Evolutionary conservation across 2,888 invertebrate genomes (phyloP), one percentile per base, ranked within the genome.

Genomic region (Drosophila nr. medialis): DNA sequence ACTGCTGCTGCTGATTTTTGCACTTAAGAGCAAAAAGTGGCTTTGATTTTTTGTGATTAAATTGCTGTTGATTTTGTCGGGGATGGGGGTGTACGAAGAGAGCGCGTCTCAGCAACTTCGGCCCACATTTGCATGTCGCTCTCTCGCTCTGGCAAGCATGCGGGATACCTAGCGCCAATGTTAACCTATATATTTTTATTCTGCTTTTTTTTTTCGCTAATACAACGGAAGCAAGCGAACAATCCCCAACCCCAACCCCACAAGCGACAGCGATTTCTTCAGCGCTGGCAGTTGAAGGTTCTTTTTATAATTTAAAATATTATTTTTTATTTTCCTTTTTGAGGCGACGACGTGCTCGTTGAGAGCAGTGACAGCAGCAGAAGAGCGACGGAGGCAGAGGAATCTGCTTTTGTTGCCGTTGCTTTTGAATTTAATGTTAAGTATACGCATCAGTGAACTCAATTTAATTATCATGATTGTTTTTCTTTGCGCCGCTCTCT

Each of bases 401-500:
- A 75, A 70, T 70, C 75, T 80, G 72, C 75, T 78, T 81, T 78
- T 78, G 72, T 66, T 61, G 67, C 63, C 72, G 58, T 59, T 59
- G 75, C 70, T 84, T 81, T 81, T 83, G 74, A 77, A 78, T 80
- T 89, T 80, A 87, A 86, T 86, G 91, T 90, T 90, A 86, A 91
- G 91, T 91, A 89, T 90, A 91, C 91, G 91, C 91, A 91, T 90
- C 90, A 90, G 91, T 91, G 90, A 89, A 85, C 87, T 76, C 85
- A 83, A 90, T 90, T 90, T 86, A 89, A 90, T 89, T 89, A 86
- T 86, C 79, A 75, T 86, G 84, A 89, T 90, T 89, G 88, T 83
- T 81, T 89, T 75, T 80, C 75, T 75, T 77, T 50, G 18, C 27
- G 49, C 1, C 7, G n/a, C 67, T 59, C 68, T 72, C 54, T 75